Conservation (phyloP, 2,113 vertebrate genomes). For the Pycnonotus jocosus region DNA sequence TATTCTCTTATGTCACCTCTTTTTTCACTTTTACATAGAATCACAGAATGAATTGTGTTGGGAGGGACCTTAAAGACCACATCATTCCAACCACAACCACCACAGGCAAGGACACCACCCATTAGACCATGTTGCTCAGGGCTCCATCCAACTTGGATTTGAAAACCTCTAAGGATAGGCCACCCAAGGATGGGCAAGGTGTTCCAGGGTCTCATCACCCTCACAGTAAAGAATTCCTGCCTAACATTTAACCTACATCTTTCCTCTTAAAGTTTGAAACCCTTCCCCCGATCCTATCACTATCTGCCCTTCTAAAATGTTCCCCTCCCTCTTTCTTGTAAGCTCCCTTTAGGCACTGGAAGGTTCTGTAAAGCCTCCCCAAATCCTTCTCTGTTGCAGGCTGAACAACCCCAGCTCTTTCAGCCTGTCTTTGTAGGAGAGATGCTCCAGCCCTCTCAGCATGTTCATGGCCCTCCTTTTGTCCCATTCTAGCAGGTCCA, state of each 20-base stretch:
- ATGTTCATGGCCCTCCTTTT: background rate
- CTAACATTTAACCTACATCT: background rate
- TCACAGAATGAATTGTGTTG: background rate
- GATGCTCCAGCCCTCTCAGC: background rate
- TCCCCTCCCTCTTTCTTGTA: background rate
- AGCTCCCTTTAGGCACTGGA: background rate
- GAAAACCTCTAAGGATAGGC: background rate
- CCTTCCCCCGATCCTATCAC: background rate
- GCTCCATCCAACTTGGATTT: background rate
- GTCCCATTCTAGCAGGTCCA: background rate
- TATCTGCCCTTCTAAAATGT: background rate
- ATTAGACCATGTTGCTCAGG: fast-evolving
- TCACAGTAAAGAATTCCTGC: background rate
- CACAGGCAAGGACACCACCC: background rate
- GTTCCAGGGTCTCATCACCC: background rate
- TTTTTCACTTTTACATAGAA: background rate
- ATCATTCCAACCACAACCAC: background rate
- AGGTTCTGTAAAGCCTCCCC: background rate
- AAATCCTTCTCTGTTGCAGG: background rate
- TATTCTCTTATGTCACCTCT: background rate
- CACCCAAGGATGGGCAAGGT: background rate
- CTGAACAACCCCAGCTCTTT: background rate
- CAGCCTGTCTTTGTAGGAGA: background rate
- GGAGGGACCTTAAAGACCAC: background rate
- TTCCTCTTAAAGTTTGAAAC: background rate